Conservation (phyloP, 2,888 invertebrate species). For the Tuta absoluta region DNA sequence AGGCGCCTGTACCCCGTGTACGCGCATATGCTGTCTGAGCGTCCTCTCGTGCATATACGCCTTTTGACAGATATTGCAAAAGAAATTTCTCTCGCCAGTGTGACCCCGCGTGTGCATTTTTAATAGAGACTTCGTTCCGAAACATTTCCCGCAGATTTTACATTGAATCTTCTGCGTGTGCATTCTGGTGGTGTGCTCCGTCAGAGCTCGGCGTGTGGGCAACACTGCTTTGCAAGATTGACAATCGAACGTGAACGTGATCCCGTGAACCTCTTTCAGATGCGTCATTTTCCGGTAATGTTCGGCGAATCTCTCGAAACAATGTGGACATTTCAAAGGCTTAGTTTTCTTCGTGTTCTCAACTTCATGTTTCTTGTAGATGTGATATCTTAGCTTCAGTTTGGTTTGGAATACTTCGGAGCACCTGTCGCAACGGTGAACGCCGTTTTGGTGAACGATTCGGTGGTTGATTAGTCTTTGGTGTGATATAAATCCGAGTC, state of each 20-base stretch:
- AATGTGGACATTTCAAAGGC: constrained; percentile 72
- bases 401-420: constrained; percentile 66
- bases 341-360: constrained; percentile 63
- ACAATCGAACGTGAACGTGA: constrained; percentile 68
- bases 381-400: constrained; percentile 66
- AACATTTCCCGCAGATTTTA: constrained; percentile 68
- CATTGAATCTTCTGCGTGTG: constrained; percentile 72
- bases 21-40: constrained; percentile 68
- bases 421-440: constrained; percentile 67
- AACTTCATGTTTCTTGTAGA: constrained; percentile 67
- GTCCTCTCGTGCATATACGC: constrained; percentile 73
- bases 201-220: constrained; percentile 64
- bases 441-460: constrained; percentile 68
- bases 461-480: constrained; percentile 68
- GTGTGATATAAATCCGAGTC: constrained; percentile 71
- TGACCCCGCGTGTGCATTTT: constrained; percentile 71
- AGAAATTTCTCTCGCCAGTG: constrained; percentile 69
- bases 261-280: constrained; percentile 67
- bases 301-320: constrained; percentile 69
- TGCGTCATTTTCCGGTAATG: constrained; percentile 75
- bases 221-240: constrained; percentile 60
- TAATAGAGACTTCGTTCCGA: constrained; percentile 63
- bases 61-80: constrained; percentile 65
- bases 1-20: constrained; percentile 61
- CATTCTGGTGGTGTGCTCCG: constrained; percentile 68